A percentile compares a stretch with the other conserved stretches of the same genome.
Evolutionary conservation across 2,888 invertebrate genomes (phyloP).

Genomic region (Sphaerophoria taeniata): DNA sequence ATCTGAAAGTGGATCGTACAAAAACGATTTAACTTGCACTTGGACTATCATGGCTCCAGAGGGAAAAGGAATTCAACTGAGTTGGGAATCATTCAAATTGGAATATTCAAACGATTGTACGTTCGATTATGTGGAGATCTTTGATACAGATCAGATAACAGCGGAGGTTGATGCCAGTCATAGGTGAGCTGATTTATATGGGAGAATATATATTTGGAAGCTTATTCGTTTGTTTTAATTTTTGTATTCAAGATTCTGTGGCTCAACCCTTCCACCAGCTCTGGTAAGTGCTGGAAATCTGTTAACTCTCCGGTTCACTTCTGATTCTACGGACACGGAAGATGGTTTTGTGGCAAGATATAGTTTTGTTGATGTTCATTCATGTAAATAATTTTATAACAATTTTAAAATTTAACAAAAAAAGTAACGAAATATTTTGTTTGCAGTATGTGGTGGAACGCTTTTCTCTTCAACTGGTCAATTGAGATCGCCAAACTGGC

Average conservation of each 20-base stretch:
- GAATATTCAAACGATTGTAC: conserved; percentile 85
- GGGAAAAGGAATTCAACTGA: conserved; percentile 88
- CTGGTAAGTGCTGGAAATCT: conserved; percentile 87
- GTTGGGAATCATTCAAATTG: conserved; percentile 89
- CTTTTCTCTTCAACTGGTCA: conserved; percentile 87
- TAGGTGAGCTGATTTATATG: conserved; percentile 66
- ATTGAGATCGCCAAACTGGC: conserved; percentile 91
- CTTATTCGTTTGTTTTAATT: not conserved
- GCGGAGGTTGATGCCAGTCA: conserved; percentile 2
- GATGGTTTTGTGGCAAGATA: conserved; percentile 91
- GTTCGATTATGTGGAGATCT: conserved; percentile 89
- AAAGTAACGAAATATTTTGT: not conserved
- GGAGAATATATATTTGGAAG: too few species aligned
- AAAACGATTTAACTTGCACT: conserved; percentile 85
- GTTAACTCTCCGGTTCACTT: conserved; percentile 87
- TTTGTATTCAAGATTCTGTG: conserved; percentile 87
- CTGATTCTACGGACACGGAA: conserved; percentile 85
- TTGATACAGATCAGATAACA: conserved; percentile 80
- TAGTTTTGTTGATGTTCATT: conserved; percentile 85
- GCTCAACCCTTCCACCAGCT: conserved; percentile 86
- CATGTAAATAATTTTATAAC: conserved; percentile 83
- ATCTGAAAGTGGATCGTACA: conserved; percentile 82
- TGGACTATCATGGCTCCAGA: conserved; percentile 91
- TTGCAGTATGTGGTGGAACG: conserved; percentile 89
- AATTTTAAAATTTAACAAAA: not conserved